Conservation (phyloP, 2,888 invertebrate species). For the Octodonta nipae region DNA sequence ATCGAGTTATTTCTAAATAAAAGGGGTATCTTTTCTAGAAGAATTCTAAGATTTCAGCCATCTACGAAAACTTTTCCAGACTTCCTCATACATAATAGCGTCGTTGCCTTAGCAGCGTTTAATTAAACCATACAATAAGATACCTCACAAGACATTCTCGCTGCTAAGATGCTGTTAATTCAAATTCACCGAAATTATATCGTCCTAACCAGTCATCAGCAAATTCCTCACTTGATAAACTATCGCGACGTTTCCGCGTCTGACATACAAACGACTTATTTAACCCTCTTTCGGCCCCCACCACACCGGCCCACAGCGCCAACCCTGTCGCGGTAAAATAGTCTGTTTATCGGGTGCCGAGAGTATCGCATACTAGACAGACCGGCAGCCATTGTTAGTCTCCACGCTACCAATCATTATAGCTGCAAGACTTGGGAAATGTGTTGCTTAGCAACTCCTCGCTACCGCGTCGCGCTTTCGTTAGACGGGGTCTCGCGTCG, state of each 20-base stretch:
- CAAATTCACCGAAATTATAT: slow-evolving; percentile 3
- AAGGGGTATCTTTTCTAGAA: too few species aligned
- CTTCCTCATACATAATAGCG: too few species aligned
- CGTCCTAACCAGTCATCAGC: slow-evolving; percentile 6
- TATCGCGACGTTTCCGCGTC: slow-evolving; percentile 5
- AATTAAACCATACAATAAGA: too few species aligned
- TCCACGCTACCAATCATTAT: slow-evolving; percentile 37
- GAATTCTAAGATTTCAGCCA: too few species aligned
- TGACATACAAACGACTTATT: slow-evolving; percentile 7
- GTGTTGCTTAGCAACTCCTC: slow-evolving; percentile 37
- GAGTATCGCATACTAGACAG: slow-evolving; percentile 20
- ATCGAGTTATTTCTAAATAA: too few species aligned
- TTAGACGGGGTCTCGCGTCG: too few species aligned
- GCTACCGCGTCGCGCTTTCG: too few species aligned
- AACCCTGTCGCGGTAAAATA: slow-evolving; percentile 18
- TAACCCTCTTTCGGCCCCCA: slow-evolving; percentile 5
- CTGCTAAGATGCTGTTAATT: slow-evolving; percentile 1
- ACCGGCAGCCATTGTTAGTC: slow-evolving; percentile 35
- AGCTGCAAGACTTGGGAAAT: slow-evolving; percentile 35
- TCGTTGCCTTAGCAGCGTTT: too few species aligned
- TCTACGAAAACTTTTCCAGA: too few species aligned
- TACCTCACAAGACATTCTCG: slow-evolving; percentile 2
- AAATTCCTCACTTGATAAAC: slow-evolving; percentile 4
- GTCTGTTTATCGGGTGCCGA: slow-evolving; percentile 32
- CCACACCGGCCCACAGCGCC: slow-evolving; percentile 3